Evolutionary conservation across 2,888 invertebrate genomes (phyloP).

Genomic region (Acrobasis repandana): DNA sequence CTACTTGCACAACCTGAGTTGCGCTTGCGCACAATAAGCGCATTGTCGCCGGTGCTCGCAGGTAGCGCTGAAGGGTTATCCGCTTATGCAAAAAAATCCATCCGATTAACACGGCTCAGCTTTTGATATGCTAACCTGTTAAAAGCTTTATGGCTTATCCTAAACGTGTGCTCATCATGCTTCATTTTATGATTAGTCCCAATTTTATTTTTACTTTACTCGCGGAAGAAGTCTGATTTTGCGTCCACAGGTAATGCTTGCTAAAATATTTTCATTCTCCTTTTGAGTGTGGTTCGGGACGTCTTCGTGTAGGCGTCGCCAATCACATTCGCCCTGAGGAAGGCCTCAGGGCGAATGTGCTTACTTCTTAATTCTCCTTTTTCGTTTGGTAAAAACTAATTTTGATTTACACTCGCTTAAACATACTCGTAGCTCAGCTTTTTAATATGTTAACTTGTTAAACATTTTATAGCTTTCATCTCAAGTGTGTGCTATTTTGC

Average conservation of each 20-base stretch:
- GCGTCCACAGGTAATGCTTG: too few relatives aligned
- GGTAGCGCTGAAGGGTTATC: slow-evolving; percentile 79
- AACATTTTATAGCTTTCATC: slow-evolving; percentile 51
- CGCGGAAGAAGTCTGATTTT: too few relatives aligned
- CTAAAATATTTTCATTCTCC: too few relatives aligned
- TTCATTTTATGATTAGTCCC: slow-evolving; percentile 21
- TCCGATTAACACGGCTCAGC: slow-evolving; percentile 75
- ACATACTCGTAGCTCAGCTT: slow-evolving; percentile 63
- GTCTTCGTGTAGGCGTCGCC: too few relatives aligned
- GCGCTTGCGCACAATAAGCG: slow-evolving; percentile 57
- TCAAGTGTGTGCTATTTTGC: slow-evolving; percentile 49
- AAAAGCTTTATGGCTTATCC: slow-evolving; percentile 54
- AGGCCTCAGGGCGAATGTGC: too few relatives aligned
- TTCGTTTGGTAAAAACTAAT: too few relatives aligned
- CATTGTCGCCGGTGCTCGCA: slow-evolving; percentile 58
- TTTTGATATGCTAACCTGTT: slow-evolving; percentile 58
- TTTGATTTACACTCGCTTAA: slow-evolving; percentile 30
- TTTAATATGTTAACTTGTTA: slow-evolving; percentile 58
- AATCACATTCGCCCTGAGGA: too few relatives aligned
- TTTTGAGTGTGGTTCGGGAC: too few relatives aligned
- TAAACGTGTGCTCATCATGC: slow-evolving; percentile 48
- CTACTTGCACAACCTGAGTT: slow-evolving; percentile 60
- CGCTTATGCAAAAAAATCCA: slow-evolving; percentile 78
- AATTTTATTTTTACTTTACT: too few relatives aligned
- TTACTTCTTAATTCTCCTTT: too few relatives aligned